Base-by-base conservation (phyloP, 2,888 invertebrate species). In the Bembecia ichneumoniformis region DNA sequence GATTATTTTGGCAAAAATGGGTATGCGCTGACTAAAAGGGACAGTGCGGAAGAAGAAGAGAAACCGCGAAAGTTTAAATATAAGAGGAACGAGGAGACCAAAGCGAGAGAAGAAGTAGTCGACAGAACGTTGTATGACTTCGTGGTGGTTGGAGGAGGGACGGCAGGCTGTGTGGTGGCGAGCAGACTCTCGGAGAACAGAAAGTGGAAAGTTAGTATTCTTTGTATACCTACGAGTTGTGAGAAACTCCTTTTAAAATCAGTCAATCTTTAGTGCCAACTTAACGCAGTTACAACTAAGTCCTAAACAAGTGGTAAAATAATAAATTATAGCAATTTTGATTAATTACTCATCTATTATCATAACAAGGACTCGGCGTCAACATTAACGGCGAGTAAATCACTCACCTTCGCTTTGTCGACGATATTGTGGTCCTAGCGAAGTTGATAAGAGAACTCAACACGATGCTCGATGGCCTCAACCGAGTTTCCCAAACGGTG, bases 151-250 rank as follows among this genome's bases (percentile, higher is more conserved):
- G 86, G 86, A 0, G 86, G 83, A 1, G 86, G 86, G 0, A 86
- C 86, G 0, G 86, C 87, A 0, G 86, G 86, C 3, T 81, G 83
- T 48, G 86, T 84, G 14, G 55, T 86, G 1, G 84, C 86, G 1
- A 86, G 86, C 57, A 65, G 87, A 17, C 58, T 86, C 7, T 82
- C 86, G 0, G 86, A 86, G 54, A 86, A 86, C 44, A 71, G 67
- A 17, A 80, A 77, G 57, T 86, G 86, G 86, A 84, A 70, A 75
- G 86, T 83, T 60, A 53, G 16, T 49, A 10, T n/a, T 44, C n/a
- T 20, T 28, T 28, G n/a, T 7, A 47, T 35, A 11, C 15, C 15
- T 47, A 28, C 9, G 1, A 20, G 20, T 1, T 4, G 20, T 20
- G 20, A 28, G 20, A 28, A 28, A 7, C 20, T 28, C 20, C 1